Percentiles rank a stretch among this genome's conserved stretches.
phyloP scores from a whole-genome alignment of 2,797 vertebrate species.

The Ceryle rudis region DNA sequence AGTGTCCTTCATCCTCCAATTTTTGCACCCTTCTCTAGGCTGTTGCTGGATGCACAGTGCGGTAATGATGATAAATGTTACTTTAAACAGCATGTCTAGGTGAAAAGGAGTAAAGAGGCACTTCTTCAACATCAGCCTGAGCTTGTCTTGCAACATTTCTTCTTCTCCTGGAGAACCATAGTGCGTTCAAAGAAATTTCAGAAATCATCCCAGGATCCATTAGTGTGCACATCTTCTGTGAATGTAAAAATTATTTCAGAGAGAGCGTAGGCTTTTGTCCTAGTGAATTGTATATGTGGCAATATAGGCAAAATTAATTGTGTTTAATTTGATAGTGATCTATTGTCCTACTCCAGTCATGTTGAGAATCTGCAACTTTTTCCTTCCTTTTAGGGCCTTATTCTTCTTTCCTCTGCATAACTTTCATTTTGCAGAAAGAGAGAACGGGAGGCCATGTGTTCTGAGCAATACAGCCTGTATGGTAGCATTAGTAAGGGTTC shows the following conservation, averaged over 20 bases:
- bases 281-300: conserved; percentile 53
- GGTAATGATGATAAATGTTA: not conserved
- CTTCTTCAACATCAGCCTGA: conserved; percentile 25
- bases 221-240: conserved; percentile 1
- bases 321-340: conserved; percentile 44
- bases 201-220: not conserved
- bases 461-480: not conserved
- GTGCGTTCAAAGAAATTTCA: conserved; percentile 2
- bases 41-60: not conserved
- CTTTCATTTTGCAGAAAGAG: not conserved
- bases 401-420: not conserved
- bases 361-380: not conserved
- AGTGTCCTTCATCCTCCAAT: not conserved
- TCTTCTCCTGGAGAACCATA: conserved; percentile 4
- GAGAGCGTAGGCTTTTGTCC: conserved; percentile 44
- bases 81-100: conserved; percentile 21
- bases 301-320: conserved; percentile 34
- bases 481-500: not conserved
- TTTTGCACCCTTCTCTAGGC: conserved; percentile 1
- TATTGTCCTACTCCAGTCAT: conserved; percentile 13
- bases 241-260: conserved; percentile 51
- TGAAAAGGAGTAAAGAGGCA: conserved; percentile 33
- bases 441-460: not conserved
- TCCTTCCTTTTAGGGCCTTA: conserved; percentile 24
- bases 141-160: conserved; percentile 32